phyloP scores from a whole-genome alignment of 2,888 invertebrate species.

The Polydrusus tereticollis region DNA sequence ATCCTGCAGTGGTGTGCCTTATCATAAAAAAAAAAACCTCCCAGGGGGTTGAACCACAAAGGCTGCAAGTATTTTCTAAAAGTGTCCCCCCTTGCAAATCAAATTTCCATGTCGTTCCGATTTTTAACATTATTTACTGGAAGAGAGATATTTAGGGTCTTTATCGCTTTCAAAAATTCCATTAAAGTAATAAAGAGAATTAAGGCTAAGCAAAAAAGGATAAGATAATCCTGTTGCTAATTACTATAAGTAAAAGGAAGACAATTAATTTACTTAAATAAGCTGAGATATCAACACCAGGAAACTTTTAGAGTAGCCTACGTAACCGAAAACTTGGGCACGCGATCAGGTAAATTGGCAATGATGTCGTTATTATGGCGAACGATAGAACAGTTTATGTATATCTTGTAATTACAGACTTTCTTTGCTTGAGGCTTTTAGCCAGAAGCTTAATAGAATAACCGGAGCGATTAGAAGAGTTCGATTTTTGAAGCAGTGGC shows the following conservation, averaged over 20 bases:
- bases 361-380: slow-evolving; percentile 37
- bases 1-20: too few species aligned
- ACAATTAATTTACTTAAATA: slow-evolving; percentile 3
- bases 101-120: too few species aligned
- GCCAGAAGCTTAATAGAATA: slow-evolving; percentile 36
- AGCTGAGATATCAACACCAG: slow-evolving; percentile 17
- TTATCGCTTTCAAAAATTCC: too few species aligned
- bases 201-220: too few species aligned
- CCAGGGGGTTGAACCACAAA: too few species aligned
- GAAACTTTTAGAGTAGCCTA: slow-evolving; percentile 33
- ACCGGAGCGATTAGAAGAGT: slow-evolving; percentile 38
- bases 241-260: not conserved
- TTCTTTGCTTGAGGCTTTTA: slow-evolving; percentile 38
- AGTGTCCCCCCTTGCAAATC: too few species aligned
- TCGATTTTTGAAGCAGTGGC: slow-evolving; percentile 13
- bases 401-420: slow-evolving; percentile 44
- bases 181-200: too few species aligned
- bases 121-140: too few species aligned
- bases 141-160: too few species aligned
- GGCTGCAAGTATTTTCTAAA: too few species aligned
- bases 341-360: slow-evolving; percentile 41
- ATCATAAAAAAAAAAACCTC: too few species aligned
- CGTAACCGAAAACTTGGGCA: slow-evolving; percentile 32
- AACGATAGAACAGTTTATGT: slow-evolving; percentile 38
- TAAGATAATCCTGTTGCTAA: not conserved